phyloP scores from a whole-genome alignment of 1,140 invertebrate genomes.

The Hycleus cichorii region DNA sequence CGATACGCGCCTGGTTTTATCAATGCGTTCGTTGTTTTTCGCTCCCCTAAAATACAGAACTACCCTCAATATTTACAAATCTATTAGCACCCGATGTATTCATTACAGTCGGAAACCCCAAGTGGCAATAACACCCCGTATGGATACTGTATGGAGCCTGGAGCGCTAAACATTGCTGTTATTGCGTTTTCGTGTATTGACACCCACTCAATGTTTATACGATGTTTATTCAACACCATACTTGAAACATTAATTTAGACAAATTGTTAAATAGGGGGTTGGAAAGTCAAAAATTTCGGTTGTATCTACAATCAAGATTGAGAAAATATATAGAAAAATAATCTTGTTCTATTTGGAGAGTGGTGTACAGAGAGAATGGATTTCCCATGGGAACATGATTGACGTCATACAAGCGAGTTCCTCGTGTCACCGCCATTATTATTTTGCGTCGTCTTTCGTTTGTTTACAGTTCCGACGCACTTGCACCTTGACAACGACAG shows the following conservation, averaged over 20 bases:
- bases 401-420: too few relatives aligned
- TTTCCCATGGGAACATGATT: too few relatives aligned
- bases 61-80: constrained; percentile 13
- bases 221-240: not conserved
- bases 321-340: too few relatives aligned
- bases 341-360: too few relatives aligned
- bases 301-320: too few relatives aligned
- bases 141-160: constrained; percentile 1
- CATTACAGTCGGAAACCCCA: constrained; percentile 17
- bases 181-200: constrained; percentile 16
- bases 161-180: constrained; percentile 10
- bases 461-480: constrained; percentile 5
- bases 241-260: not conserved
- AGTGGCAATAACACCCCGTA: constrained; percentile 12
- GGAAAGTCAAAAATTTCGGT: too few relatives aligned
- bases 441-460: not conserved
- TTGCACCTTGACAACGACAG: constrained; percentile 8
- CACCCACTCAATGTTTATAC: constrained; percentile 4
- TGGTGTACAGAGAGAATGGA: too few relatives aligned
- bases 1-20: too few relatives aligned
- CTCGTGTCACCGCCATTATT: too few relatives aligned
- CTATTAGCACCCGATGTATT: constrained; percentile 18
- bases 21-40: too few relatives aligned
- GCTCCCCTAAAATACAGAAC: too few relatives aligned
- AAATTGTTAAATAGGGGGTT: too few relatives aligned